These are phyloP conservation scores for Drosophila repleta DNA, from an alignment of 1,140 invertebrate genomes.

Conservation along the genomic window DNA sequence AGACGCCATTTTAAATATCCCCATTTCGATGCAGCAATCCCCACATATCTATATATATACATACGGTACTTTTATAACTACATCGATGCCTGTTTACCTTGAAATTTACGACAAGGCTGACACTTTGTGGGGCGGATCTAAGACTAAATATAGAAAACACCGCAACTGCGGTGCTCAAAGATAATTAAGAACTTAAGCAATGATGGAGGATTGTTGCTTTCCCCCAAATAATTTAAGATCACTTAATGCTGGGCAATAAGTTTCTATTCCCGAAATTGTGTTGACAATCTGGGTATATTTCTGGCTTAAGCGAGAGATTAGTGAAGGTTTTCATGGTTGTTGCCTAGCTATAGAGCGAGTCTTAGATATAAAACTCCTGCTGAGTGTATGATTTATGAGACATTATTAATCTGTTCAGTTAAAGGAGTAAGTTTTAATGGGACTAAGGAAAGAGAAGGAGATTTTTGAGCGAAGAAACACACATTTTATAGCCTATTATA, in stretches of 20 bases:
- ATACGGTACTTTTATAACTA: constrained; percentile 9
- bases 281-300: constrained; percentile 51
- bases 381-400: constrained; percentile 17
- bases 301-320: constrained; percentile 40
- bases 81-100: constrained; percentile 47
- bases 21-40: constrained; percentile 24
- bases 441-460: too few species aligned
- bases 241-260: constrained; percentile 45
- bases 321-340: constrained; percentile 9
- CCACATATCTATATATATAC: constrained; percentile 9
- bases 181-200: neutral
- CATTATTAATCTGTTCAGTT: too few species aligned
- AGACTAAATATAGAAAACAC: constrained; percentile 41
- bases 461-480: too few species aligned
- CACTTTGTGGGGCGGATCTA: constrained; percentile 33
- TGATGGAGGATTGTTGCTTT: constrained; percentile 10
- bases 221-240: constrained; percentile 28
- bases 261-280: constrained; percentile 57
- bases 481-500: too few species aligned
- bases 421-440: too few species aligned
- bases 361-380: constrained; percentile 2
- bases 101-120: constrained; percentile 68
- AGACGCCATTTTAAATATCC: constrained; percentile 60
- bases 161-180: constrained; percentile 14
- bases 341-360: neutral